phyloP scores from a whole-genome alignment of 2,113 vertebrate genomes.

The Burhinus oedicnemus region DNA sequence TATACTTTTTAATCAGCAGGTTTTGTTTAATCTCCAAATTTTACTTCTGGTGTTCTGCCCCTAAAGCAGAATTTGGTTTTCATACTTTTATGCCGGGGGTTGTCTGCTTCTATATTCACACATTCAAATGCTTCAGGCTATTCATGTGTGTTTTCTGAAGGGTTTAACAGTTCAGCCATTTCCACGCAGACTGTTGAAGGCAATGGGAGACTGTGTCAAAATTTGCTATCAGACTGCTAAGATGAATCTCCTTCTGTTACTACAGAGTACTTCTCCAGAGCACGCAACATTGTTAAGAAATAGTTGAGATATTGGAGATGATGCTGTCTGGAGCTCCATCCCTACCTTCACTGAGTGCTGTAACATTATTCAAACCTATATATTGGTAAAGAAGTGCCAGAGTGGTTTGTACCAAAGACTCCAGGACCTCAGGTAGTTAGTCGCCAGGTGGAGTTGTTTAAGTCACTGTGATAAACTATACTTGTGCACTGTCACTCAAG shows the following conservation, averaged over 20 bases:
- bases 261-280: background rate
- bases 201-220: background rate
- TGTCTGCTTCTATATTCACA: background rate
- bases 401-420: background rate
- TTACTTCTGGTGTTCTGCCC: background rate
- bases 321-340: background rate
- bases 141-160: slow-evolving; percentile 15
- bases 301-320: background rate
- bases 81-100: background rate
- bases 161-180: slow-evolving; percentile 27
- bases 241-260: background rate
- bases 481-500: background rate
- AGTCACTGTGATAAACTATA: background rate
- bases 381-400: background rate
- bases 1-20: slow-evolving; percentile 3
- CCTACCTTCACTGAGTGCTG: background rate
- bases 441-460: background rate
- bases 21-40: slow-evolving; percentile 30
- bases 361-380: background rate
- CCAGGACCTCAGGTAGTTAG: background rate
- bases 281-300: background rate
- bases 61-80: background rate
- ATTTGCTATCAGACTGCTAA: background rate
- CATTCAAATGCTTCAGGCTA: background rate
- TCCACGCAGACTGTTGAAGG: background rate